phyloP scores from a whole-genome alignment of 1,140 invertebrate species.

The Drosophila pachea region DNA sequence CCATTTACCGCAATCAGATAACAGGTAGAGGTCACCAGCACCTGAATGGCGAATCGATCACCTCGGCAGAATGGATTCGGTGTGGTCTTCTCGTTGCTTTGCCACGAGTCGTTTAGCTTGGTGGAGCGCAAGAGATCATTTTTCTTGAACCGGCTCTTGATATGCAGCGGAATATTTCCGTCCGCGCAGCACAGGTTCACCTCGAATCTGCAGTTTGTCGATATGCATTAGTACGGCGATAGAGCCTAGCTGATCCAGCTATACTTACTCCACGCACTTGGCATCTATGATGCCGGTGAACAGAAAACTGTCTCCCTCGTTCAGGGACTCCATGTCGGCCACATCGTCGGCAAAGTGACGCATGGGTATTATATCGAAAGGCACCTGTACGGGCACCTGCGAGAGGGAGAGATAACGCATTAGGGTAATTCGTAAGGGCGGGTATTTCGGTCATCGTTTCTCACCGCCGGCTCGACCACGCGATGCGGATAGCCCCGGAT shows the following conservation, averaged over 20 bases:
- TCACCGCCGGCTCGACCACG: constrained; percentile 62
- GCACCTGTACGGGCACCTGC: not conserved
- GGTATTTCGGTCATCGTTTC: too few species aligned
- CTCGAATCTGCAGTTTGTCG: not conserved
- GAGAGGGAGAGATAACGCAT: too few species aligned
- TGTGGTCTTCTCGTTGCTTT: not conserved
- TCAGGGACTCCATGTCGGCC: not conserved
- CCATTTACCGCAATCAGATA: constrained; percentile 16
- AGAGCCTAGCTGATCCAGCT: too few species aligned
- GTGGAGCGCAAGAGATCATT: not conserved
- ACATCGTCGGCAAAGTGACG: not conserved
- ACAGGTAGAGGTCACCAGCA: constrained; percentile 2
- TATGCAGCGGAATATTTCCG: constrained; percentile 1
- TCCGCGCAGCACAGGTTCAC: not conserved
- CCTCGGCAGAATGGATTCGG: not conserved
- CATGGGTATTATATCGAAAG: not conserved
- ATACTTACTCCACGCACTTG: constrained; percentile 8
- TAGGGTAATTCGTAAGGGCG: too few species aligned
- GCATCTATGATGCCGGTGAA: constrained; percentile 2
- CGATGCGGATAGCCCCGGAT: constrained; percentile 80
- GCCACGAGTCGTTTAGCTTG: not conserved
- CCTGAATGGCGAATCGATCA: constrained; percentile 3
- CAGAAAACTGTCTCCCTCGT: constrained; percentile 5
- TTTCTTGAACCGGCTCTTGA: not conserved
- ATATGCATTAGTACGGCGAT: too few species aligned